Percentiles rank a stretch among this genome's conserved stretches.
phyloP scores from a whole-genome alignment of 2,113 vertebrate species.

The Epinephelus cyanopodus region DNA sequence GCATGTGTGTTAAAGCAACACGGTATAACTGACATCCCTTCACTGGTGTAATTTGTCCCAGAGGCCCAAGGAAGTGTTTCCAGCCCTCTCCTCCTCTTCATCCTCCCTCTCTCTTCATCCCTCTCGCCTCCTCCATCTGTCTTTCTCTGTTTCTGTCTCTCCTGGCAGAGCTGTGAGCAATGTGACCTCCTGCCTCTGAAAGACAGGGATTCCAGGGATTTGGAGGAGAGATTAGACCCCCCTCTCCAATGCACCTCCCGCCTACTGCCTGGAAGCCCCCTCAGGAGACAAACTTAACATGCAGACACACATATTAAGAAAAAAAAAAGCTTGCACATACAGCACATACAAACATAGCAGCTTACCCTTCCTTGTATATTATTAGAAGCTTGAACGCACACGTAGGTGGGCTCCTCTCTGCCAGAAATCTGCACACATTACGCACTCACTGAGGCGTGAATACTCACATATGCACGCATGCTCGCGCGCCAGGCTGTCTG shows the following conservation, averaged over 20 bases:
- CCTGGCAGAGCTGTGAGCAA: conserved; percentile 46
- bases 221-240: conserved; percentile 54
- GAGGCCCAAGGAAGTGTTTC: conserved; percentile 57
- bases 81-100: conserved; percentile 21
- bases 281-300: conserved; percentile 50
- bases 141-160: conserved; percentile 42
- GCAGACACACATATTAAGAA: not conserved
- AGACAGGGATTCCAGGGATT: conserved; percentile 69
- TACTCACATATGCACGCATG: conserved; percentile 38
- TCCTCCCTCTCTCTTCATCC: conserved; percentile 35
- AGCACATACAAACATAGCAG: conserved; percentile 31
- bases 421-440: conserved; percentile 39
- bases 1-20: conserved; percentile 11
- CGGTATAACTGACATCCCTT: conserved; percentile 54
- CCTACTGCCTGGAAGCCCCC: conserved; percentile 47
- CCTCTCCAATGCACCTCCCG: conserved; percentile 8
- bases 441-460: conserved; percentile 24
- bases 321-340: conserved; percentile 13
- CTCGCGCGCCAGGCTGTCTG: conserved; percentile 42
- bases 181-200: conserved; percentile 66
- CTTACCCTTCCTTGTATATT: conserved; percentile 21
- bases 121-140: conserved; percentile 51
- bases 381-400: conserved; percentile 40
- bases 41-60: conserved; percentile 69
- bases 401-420: conserved; percentile 39